Evolutionary conservation across 2,888 invertebrate genomes (phyloP).

Genomic region (Schizotus pectinicornis): DNA sequence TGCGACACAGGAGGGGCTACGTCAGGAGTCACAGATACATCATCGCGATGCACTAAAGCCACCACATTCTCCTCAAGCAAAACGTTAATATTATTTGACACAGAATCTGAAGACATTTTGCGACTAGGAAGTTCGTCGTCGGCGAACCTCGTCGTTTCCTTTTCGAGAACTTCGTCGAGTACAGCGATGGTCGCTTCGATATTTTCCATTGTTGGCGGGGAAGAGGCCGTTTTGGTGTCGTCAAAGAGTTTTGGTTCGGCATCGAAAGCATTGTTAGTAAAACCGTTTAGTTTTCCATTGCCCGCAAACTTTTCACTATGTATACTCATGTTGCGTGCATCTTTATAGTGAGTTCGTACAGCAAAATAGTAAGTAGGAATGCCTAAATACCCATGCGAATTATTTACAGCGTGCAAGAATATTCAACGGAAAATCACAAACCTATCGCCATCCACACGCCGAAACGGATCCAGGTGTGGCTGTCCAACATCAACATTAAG

Average conservation of each 20-base stretch:
- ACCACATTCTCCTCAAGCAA: conserved; percentile 62
- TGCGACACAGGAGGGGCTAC: conserved; percentile 33
- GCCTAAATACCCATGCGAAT: conserved; percentile 50
- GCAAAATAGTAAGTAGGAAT: conserved; percentile 53
- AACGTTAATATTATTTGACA: conserved; percentile 39
- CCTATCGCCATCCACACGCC: conserved; percentile 81
- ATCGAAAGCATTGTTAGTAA: conserved; percentile 30
- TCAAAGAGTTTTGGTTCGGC: not conserved
- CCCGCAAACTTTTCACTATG: conserved; percentile 7
- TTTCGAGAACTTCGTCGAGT: conserved; percentile 40
- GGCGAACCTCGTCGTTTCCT: conserved; percentile 32
- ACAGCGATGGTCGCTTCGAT: conserved; percentile 31
- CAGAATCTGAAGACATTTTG: conserved; percentile 43
- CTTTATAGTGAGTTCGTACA: conserved; percentile 35
- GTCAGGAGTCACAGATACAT: conserved; percentile 39
- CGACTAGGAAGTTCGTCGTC: conserved; percentile 28
- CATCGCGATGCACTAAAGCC: conserved; percentile 65
- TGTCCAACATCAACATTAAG: conserved; percentile 81
- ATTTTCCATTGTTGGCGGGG: conserved; percentile 28
- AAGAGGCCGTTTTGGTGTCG: not conserved
- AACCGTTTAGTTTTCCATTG: conserved; percentile 28
- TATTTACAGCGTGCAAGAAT: conserved; percentile 46
- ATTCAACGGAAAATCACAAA: conserved; percentile 56
- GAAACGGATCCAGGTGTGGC: conserved; percentile 84
- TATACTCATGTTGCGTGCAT: conserved; percentile 35